These are phyloP conservation scores for Paramormyrops kingsleyae DNA, from an alignment of 2,113 vertebrate species.

Conservation along the genomic window DNA sequence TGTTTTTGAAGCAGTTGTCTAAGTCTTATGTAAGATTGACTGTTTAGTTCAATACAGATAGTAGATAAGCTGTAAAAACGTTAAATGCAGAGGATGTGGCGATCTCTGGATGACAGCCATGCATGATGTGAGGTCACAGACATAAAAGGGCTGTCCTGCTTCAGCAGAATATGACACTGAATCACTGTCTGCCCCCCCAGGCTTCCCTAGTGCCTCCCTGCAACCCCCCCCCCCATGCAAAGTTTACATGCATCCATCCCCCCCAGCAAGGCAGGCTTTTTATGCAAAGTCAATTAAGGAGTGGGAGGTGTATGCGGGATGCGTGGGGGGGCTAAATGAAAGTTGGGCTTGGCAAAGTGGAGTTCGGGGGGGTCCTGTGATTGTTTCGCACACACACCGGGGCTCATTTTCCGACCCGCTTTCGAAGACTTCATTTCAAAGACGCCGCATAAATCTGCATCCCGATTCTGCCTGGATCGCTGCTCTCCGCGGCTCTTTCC, in stretches of 20 bases:
- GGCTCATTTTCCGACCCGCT: slow-evolving; percentile 6
- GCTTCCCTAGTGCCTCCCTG: background rate
- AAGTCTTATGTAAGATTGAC: background rate
- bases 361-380: background rate
- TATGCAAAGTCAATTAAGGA: slow-evolving; percentile 8
- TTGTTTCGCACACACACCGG: background rate
- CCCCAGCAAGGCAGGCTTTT: background rate
- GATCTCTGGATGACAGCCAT: background rate
- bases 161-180: background rate
- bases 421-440: slow-evolving; percentile 12
- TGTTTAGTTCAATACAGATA: background rate
- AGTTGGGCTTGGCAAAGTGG: background rate
- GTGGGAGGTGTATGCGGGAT: background rate
- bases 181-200: background rate
- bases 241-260: background rate
- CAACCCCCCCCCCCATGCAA: slow-evolving; percentile 1
- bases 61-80: background rate
- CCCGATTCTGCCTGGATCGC: background rate
- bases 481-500: background rate
- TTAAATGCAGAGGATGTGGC: background rate
- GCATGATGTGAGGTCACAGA: background rate
- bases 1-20: background rate
- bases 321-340: background rate
- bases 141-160: background rate
- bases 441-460: slow-evolving; percentile 20